These are phyloP conservation scores for Callyntrura guangdongensis DNA, from an alignment of 2,888 invertebrate species.

Conservation along the genomic window DNA sequence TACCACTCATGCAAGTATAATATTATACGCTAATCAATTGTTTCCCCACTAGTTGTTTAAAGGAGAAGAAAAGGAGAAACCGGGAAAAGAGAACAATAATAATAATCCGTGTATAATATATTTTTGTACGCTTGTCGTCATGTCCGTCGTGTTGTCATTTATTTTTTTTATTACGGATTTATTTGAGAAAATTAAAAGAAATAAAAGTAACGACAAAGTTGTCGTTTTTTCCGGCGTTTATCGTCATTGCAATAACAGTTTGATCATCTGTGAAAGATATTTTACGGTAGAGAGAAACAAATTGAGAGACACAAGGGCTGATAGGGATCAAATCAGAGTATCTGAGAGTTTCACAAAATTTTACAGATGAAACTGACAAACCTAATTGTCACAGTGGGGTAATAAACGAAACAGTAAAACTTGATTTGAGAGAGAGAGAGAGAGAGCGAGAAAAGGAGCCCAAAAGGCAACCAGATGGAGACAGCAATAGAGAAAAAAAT, in stretches of 20 bases:
- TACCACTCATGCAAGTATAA: not conserved
- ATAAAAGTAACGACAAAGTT: not conserved
- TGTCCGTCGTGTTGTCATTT: too few relatives aligned
- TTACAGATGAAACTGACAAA: too few relatives aligned
- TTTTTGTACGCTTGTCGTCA: too few relatives aligned
- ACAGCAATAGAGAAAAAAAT: not conserved
- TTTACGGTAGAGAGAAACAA: conserved; percentile 14
- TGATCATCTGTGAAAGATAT: conserved; percentile 13
- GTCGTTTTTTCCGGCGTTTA: not conserved
- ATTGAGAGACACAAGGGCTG: not conserved
- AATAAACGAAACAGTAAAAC: not conserved
- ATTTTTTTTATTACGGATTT: too few relatives aligned
- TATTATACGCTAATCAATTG: too few relatives aligned
- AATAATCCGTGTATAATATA: too few relatives aligned
- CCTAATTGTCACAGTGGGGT: too few relatives aligned
- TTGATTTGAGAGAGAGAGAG: not conserved
- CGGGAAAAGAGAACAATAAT: too few relatives aligned
- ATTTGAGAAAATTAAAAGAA: not conserved
- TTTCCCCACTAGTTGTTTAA: too few relatives aligned
- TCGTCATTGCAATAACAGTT: not conserved
- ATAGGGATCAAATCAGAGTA: not conserved
- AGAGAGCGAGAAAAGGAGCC: too few relatives aligned
- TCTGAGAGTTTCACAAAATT: not conserved
- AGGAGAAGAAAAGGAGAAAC: too few relatives aligned
- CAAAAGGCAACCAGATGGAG: not conserved